A percentile compares a stretch with the other conserved stretches of the same genome.
Evolutionary conservation across 1,140 invertebrate species (phyloP).

Genomic region (Adoxophyes honmai): DNA sequence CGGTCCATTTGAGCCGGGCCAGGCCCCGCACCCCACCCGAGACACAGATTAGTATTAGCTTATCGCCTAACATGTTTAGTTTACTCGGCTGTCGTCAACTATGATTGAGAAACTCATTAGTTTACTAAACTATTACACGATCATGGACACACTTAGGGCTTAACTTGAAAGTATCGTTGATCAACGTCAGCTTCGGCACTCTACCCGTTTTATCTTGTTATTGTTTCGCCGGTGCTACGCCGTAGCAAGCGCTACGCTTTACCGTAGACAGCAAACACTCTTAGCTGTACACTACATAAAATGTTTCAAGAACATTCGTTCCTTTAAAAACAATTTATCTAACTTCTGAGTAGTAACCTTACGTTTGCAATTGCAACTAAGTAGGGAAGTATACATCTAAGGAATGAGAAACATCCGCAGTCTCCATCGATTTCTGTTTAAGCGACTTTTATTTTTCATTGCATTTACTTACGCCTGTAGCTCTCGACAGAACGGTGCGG

Average conservation of each 20-base stretch:
- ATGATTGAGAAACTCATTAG: constrained; percentile 15
- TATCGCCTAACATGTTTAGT: constrained; percentile 1
- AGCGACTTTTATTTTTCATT: constrained; percentile 33
- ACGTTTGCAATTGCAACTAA: too few species aligned
- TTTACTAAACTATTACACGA: constrained; percentile 11
- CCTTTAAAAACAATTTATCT: too few species aligned
- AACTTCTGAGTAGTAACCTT: too few species aligned
- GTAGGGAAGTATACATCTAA: too few species aligned
- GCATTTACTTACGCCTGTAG: constrained; percentile 40
- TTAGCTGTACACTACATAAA: too few species aligned
- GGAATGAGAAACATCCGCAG: not conserved
- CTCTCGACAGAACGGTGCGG: constrained; percentile 34
- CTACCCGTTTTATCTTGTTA: constrained; percentile 7
- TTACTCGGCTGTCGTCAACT: constrained; percentile 5
- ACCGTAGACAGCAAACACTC: not conserved
- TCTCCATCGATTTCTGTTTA: constrained; percentile 28
- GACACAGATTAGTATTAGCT: constrained; percentile 27
- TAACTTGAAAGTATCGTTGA: constrained; percentile 14
- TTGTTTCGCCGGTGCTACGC: not conserved
- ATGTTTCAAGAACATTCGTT: too few species aligned
- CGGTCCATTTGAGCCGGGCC: constrained; percentile 29
- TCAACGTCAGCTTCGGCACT: constrained; percentile 12
- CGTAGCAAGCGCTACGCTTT: not conserved
- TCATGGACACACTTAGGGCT: constrained; percentile 1
- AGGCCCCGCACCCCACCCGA: constrained; percentile 23